Evolutionary conservation across 2,888 invertebrate genomes (phyloP), one percentile per base, ranked within the genome.

Genomic region (Heliconius ismenius): DNA sequence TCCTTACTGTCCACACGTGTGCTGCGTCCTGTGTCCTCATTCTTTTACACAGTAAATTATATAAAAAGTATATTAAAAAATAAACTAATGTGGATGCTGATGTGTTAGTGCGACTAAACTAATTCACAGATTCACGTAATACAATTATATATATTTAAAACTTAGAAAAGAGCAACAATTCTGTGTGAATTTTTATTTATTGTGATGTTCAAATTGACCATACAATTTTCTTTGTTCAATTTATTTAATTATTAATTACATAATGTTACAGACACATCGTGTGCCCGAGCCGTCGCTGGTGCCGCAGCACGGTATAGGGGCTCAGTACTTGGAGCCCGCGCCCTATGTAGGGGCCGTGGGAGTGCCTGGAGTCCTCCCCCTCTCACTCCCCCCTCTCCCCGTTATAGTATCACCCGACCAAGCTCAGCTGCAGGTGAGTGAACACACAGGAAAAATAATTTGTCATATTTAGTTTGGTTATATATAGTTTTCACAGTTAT

Each of bases 271-370:
- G 70, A 32, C 80, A 36, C 81, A 79, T 4, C 88, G 86, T 81
- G 65, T 49, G 0, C 7, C 76, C 6, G 87, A 87, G 43, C 64
- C 83, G 0, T 36, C 88, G 2, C 84, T 92, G 32, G 86, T 89
- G 60, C 91, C 94, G 13, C 92, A 91, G 80, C 90, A 90, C 81
- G 85, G 84, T 9, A 90, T 92, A 9, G 92, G 91, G 1, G 85
- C 90, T 3, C 92, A 92, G 83, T 93, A 88, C 82, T 78, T 93
- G 28, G 90, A 93, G 73, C 90, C 92, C 3, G 82, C 87, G 7
- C 89, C 91, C 7, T 93, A 89, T 81, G 86, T 91, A 9, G 81
- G 86, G 24, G 81, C 88, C 0, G 84, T 89, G 21, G 82, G 84
- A 3, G 84, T 90, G 10, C 85, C 86, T 0, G 86, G 84, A 0